These are phyloP conservation scores for Rhamphomyia laevipes DNA, from an alignment of 2,888 invertebrate species.

Conservation along the genomic window DNA sequence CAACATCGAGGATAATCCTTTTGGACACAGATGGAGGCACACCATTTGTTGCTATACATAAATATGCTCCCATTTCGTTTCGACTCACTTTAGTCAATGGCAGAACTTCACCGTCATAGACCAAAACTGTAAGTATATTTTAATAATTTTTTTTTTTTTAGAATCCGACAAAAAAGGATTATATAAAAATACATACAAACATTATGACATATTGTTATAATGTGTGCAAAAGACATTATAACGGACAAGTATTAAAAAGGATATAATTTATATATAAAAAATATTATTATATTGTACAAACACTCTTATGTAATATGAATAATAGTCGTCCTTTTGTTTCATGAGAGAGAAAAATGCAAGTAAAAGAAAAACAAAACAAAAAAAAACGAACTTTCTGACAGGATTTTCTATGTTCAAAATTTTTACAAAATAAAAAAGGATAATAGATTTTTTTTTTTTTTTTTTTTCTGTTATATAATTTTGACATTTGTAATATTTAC, in stretches of 20 bases:
- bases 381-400: background rate
- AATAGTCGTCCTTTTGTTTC: too few species aligned
- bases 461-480: background rate
- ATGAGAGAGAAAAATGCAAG: too few species aligned
- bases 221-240: background rate
- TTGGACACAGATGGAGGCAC: conserved; percentile 87
- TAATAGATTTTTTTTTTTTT: background rate
- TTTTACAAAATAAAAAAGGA: background rate
- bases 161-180: background rate
- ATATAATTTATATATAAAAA: background rate
- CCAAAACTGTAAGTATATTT: conserved; percentile 49
- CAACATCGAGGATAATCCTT: conserved; percentile 81
- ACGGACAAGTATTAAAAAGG: background rate
- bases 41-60: conserved; percentile 53
- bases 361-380: background rate
- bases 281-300: background rate
- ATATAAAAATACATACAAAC: background rate
- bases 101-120: conserved; percentile 74
- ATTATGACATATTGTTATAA: background rate
- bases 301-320: too few species aligned
- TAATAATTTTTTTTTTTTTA: background rate
- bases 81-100: conserved; percentile 78
- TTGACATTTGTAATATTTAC: conserved; percentile 7
- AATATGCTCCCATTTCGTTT: conserved; percentile 49
- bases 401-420: too few species aligned